Percentiles rank a stretch among this genome's conserved stretches.
Evolutionary conservation across 2,113 vertebrate genomes (phyloP).

Genomic region (Poecile atricapillus): DNA sequence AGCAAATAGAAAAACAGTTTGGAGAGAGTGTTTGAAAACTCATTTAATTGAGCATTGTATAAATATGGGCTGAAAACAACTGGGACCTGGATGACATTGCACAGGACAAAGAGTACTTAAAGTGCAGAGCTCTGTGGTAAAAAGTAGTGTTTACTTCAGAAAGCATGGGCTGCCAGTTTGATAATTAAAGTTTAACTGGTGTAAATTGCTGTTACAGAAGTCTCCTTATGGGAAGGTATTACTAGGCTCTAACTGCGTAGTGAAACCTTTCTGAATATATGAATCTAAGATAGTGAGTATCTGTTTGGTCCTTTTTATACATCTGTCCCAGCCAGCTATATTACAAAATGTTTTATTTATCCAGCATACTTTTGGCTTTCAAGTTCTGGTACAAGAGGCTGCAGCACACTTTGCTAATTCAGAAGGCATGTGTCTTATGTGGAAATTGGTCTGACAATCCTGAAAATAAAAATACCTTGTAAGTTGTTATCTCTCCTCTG

Average conservation of each 20-base stretch:
- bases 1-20: slow-evolving; percentile 8
- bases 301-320: background rate
- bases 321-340: background rate
- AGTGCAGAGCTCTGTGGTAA: background rate
- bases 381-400: background rate
- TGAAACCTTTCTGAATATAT: background rate
- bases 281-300: background rate
- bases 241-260: background rate
- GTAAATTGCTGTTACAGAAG: background rate
- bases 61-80: background rate
- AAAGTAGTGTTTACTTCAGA: background rate
- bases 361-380: background rate
- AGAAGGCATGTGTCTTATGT: background rate
- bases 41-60: slow-evolving; percentile 39
- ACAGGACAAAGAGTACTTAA: slow-evolving; percentile 14
- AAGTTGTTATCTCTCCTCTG: slow-evolving; percentile 2
- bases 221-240: background rate
- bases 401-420: background rate
- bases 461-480: slow-evolving; percentile 6
- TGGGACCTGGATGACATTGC: background rate
- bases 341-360: background rate
- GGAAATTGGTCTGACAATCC: background rate
- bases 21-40: slow-evolving; percentile 47
- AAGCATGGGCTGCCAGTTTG: background rate
- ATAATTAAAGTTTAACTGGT: background rate